Evolutionary conservation across 2,113 vertebrate genomes (phyloP).

Genomic region (Acanthochromis polyacanthus): DNA sequence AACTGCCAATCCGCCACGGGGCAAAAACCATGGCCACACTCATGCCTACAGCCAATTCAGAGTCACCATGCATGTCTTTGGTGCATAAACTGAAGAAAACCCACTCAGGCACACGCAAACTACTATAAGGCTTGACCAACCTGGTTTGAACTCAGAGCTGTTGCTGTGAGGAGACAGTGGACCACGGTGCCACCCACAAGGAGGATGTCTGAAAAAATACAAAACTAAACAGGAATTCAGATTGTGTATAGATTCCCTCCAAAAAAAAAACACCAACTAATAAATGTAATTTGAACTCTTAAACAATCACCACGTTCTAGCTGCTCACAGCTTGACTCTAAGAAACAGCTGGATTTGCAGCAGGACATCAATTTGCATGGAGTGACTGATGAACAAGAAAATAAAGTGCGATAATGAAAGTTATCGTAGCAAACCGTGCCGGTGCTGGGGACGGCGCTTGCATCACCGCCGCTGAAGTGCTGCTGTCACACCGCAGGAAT

Average conservation of each 20-base stretch:
- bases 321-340: not conserved
- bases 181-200: no score
- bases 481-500: conserved; percentile 76
- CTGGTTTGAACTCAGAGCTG: no score
- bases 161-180: no score
- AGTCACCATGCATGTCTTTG: no score
- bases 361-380: conserved; percentile 18
- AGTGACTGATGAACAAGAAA: conserved; percentile 33
- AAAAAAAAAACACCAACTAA: not conserved
- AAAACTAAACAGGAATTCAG: not conserved
- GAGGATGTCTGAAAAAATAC: no score
- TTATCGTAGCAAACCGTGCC: conserved; percentile 55
- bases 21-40: no score
- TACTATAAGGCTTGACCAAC: no score
- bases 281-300: not conserved
- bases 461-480: conserved; percentile 65
- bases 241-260: no score
- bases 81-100: no score
- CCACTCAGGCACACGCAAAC: no score
- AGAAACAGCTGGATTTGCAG: conserved; percentile 25
- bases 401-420: conserved; percentile 51
- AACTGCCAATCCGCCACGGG: no score
- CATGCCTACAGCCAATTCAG: no score
- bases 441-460: conserved; percentile 52
- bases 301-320: not conserved